Evolutionary conservation across 1,140 invertebrate genomes (phyloP).

Genomic region (Holotrichia oblita): DNA sequence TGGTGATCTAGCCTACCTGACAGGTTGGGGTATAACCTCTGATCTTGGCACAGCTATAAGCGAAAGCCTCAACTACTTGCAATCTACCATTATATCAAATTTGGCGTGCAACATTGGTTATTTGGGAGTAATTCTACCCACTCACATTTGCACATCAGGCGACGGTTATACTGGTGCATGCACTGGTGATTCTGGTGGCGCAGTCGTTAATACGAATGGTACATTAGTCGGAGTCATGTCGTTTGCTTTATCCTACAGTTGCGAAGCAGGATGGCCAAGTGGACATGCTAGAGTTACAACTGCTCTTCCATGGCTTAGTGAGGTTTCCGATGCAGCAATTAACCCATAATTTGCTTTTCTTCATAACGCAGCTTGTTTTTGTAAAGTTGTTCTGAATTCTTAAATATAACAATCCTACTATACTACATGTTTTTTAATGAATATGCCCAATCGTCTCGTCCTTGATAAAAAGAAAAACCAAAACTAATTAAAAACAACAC

Average conservation of each 20-base stretch:
- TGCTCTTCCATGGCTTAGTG: background rate
- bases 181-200: conserved; percentile 62
- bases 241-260: background rate
- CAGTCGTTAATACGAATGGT: conserved; percentile 54
- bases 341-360: background rate
- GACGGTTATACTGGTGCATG: conserved; percentile 54
- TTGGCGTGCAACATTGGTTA: conserved; percentile 48
- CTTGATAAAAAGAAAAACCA: no score
- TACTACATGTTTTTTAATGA: background rate
- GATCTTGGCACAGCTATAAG: conserved; percentile 57
- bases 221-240: conserved; percentile 41
- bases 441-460: background rate
- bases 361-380: background rate
- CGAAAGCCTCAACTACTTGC: conserved; percentile 47
- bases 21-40: conserved; percentile 61
- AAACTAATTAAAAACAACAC: no score
- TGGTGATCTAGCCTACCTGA: conserved; percentile 59
- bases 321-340: background rate
- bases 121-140: conserved; percentile 52
- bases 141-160: conserved; percentile 62
- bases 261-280: background rate
- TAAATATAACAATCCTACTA: background rate
- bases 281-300: background rate
- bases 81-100: conserved; percentile 44
- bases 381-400: background rate